These are phyloP conservation scores for Scelioninae gen. 2 DNA, from an alignment of 2,888 invertebrate species.

Conservation along the genomic window DNA sequence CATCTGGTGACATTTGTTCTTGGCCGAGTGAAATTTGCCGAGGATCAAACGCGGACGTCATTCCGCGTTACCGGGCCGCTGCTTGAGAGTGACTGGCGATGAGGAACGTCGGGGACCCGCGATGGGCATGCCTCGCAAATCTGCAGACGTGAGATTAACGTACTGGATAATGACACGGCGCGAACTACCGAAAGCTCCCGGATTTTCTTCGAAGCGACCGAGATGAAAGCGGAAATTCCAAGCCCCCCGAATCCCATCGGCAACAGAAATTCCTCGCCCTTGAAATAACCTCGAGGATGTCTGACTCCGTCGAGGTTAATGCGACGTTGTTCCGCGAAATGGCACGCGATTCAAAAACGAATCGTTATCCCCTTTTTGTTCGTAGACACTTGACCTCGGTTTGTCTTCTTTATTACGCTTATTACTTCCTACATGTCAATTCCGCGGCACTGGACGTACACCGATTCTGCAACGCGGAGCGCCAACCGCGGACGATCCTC, in stretches of 20 bases:
- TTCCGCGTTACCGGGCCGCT: conserved; percentile 8
- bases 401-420: conserved; percentile 50
- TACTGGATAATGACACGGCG: conserved; percentile 63
- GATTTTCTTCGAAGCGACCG: conserved; percentile 24
- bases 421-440: conserved; percentile 52
- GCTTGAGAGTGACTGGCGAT: conserved; percentile 13
- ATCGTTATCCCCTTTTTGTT: background rate
- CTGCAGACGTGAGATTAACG: conserved; percentile 63
- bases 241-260: conserved; percentile 6
- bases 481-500: conserved; percentile 23
- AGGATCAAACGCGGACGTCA: conserved; percentile 30
- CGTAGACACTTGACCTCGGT: conserved; percentile 25
- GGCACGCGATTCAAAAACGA: conserved; percentile 5
- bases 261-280: conserved; percentile 19
- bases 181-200: conserved; percentile 26
- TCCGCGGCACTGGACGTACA: conserved; percentile 33
- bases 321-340: conserved; percentile 7
- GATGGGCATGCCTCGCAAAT: conserved; percentile 48
- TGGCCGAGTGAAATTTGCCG: conserved; percentile 41
- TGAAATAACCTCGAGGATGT: conserved; percentile 5
- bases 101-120: conserved; percentile 28
- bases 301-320: background rate
- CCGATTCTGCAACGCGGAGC: conserved; percentile 43
- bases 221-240: conserved; percentile 14
- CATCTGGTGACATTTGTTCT: conserved; percentile 46